Evolutionary conservation across 2,797 vertebrate genomes (phyloP), one percentile per base, ranked within the genome.

Genomic region (Hafferia zeledoni): DNA sequence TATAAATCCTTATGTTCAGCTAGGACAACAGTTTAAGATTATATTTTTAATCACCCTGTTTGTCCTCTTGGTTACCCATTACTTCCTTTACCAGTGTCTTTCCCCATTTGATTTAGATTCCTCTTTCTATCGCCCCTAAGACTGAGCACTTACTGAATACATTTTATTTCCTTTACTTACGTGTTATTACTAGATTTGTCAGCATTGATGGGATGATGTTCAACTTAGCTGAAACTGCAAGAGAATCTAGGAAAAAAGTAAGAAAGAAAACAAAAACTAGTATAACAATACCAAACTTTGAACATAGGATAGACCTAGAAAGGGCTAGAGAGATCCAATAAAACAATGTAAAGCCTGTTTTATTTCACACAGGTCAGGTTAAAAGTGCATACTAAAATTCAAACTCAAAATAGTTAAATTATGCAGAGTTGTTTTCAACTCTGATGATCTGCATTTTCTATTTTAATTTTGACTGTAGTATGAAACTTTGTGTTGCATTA

Each of bases 131-230:
- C 37, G 27, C 11, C 22, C 24, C 35, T 83, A 43, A 81, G 91
- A 61, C 2, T 6, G 53, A 79, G 61, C 39, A 53, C 19, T 53
- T 59, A 30, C 5, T 30, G 22, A 83, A 70, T 12, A 63, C 2
- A 8, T 31, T 61, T 92, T 0, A n/a, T 79, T 91, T 91, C 41
- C 33, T 79, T 77, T 83, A 96, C 97, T 97, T 95, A 97, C 97
- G 1, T 84, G 72, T 95, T 95, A 97, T 37, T 74, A 96, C 17
- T 65, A 91, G 74, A 33, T 91, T 92, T 80, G 70, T 75, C 52
- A 89, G n/a, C 71, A 94, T 17, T 76, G 94, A 8, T 16, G 78
- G 89, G 49, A 97, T 88, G 79, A 97, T 14, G 74, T 95, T 97
- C 6, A 96, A 64, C 17, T 74, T 89, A 65, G 87, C 8, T 63